A percentile compares a stretch with the other conserved stretches of the same genome.
These are phyloP conservation scores for Melanotaenia boesemani DNA, from an alignment of 2,797 vertebrate species.

Conservation along the genomic window DNA sequence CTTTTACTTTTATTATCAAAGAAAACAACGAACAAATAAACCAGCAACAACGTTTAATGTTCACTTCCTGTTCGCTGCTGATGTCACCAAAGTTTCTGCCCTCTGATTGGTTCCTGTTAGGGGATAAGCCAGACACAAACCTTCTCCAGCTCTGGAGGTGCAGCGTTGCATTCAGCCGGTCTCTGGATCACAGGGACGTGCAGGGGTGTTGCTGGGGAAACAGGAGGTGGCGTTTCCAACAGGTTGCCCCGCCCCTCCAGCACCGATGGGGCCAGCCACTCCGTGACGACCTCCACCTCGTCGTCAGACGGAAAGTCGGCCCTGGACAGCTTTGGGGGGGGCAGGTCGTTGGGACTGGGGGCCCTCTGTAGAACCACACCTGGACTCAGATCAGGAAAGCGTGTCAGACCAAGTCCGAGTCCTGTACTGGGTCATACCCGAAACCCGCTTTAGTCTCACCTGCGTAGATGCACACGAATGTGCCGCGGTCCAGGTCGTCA, in stretches of 20 bases:
- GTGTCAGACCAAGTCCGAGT: too few species aligned
- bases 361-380: constrained; percentile 74
- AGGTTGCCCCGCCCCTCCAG: constrained; percentile 42
- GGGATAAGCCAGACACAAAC: neutral
- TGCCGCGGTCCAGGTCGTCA: constrained; percentile 92
- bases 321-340: constrained; percentile 53
- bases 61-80: too few species aligned
- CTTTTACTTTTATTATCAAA: too few species aligned
- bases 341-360: constrained; percentile 21
- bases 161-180: constrained; percentile 52
- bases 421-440: neutral
- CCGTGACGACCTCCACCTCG: constrained; percentile 85
- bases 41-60: too few species aligned
- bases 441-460: constrained; percentile 67
- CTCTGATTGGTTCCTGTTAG: too few species aligned
- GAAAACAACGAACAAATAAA: too few species aligned
- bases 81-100: too few species aligned
- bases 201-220: constrained; percentile 1
- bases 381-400: constrained; percentile 11
- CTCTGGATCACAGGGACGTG: constrained; percentile 79
- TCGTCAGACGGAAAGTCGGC: constrained; percentile 76
- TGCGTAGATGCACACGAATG: constrained; percentile 93
- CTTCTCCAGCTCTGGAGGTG: constrained; percentile 37
- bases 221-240: constrained; percentile 28
- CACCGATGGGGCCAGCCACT: constrained; percentile 76